Evolutionary conservation across 2,888 invertebrate genomes (phyloP), one percentile per base, ranked within the genome.

Genomic region (Furcula furcula): DNA sequence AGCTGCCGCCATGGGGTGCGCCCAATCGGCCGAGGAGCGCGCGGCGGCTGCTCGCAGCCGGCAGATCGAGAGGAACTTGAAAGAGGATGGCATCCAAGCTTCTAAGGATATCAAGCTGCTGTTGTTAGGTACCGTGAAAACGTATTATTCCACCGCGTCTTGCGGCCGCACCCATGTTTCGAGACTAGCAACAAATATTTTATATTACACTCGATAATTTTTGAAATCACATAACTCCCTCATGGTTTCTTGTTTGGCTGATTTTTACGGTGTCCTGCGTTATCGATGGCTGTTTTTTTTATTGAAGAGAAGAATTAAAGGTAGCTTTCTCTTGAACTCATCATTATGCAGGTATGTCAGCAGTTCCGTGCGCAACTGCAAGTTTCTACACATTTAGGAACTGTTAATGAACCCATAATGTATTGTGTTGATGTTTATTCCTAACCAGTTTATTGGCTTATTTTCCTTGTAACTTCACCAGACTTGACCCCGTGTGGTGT

Each of bases 11-110:
- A 99, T 99, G 98, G 99, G 99, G 91, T 99, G 99, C 93, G 97
- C 98, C 89, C 97, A 98, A 94, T 98, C 98, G 90, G 98, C 98
- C 70, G 99, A 99, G 91, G 99, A 99, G 91, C 93, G 98, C 90
- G 97, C 97, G 80, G 99, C 99, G 76, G 93, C 97, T 88, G 99
- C 98, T 89, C 94, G 98, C 86, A 98, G 97, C 91, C 96, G 97
- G 90, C 94, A 95, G 88, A 99, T 99, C 78, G 99, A 99, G 91
- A 97, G 96, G 89, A 96, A 97, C 87, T 91, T 99, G 69, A 99
- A 99, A 89, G 98, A 98, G 89, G 99, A 99, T 90, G 98, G 98
- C 61, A 94, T 98, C 73, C 97, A 97, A 87, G 98, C 98, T 46
- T 98, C 98, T 73, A 98, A 98, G 91, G 99, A 99, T 91, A 98